A percentile compares a stretch with the other conserved stretches of the same genome.
Evolutionary conservation across 1,140 invertebrate species (phyloP).

Genomic region (Lerema accius): DNA sequence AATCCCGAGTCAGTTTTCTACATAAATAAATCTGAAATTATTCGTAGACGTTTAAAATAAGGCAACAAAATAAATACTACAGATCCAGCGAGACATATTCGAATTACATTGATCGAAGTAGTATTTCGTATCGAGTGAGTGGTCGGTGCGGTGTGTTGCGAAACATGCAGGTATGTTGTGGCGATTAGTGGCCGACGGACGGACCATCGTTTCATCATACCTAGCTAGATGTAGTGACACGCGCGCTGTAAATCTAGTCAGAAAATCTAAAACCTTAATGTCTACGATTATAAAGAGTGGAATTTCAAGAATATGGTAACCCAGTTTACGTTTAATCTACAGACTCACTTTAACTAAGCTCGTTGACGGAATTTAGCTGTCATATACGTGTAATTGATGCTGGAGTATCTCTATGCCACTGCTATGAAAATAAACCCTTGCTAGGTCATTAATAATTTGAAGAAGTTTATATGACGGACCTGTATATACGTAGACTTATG

Average conservation of each 20-base stretch:
- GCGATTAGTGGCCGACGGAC: slow-evolving; percentile 75
- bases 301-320: not conserved
- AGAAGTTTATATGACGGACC: no score
- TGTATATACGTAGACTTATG: no score
- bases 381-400: no score
- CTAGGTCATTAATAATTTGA: no score
- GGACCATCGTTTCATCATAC: slow-evolving; percentile 76
- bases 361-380: not conserved
- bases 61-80: not conserved
- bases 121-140: slow-evolving; percentile 72
- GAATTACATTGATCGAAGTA: slow-evolving; percentile 57
- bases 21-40: no score
- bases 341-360: not conserved
- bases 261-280: slow-evolving; percentile 6
- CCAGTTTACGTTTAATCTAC: not conserved
- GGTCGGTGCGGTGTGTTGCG: slow-evolving; percentile 66
- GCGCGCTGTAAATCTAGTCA: slow-evolving; percentile 41
- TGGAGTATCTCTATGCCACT: no score
- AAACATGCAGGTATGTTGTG: slow-evolving; percentile 69
- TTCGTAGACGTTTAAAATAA: not conserved
- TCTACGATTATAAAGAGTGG: not conserved
- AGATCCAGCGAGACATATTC: slow-evolving; percentile 52
- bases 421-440: no score
- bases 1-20: no score
- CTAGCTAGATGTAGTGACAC: slow-evolving; percentile 53